Conservation (phyloP, 2,888 invertebrate genomes). For the Agriopis leucophaearia region DNA sequence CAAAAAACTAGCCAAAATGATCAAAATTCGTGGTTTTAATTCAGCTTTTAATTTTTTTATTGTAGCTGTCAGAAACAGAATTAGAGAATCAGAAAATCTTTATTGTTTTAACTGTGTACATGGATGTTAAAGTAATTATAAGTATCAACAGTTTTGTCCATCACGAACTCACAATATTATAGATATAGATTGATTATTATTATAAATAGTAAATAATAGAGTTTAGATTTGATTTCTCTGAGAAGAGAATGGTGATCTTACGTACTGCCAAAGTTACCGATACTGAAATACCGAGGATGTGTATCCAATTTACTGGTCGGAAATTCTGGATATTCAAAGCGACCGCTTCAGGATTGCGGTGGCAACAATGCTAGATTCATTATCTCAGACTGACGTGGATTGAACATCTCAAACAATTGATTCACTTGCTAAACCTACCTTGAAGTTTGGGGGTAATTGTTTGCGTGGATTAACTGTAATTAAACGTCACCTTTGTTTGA, state of each 20-base stretch:
- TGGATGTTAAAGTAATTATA: too few relatives aligned
- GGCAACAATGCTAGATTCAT: slow-evolving; percentile 57
- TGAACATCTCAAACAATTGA: slow-evolving; percentile 49
- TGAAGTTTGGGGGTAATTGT: slow-evolving; percentile 28
- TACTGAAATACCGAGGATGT: slow-evolving; percentile 43
- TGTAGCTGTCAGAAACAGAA: too few relatives aligned
- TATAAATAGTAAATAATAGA: too few relatives aligned
- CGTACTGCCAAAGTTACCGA: slow-evolving; percentile 12
- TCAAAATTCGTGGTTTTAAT: too few relatives aligned
- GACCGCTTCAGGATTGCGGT: slow-evolving; percentile 54
- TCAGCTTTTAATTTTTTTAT: too few relatives aligned
- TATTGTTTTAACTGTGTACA: too few relatives aligned
- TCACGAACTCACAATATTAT: too few relatives aligned
- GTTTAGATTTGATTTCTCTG: not conserved
- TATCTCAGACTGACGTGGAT: slow-evolving; percentile 55
- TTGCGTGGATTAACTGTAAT: slow-evolving; percentile 20
- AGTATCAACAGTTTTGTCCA: too few relatives aligned
- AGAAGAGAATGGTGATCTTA: not conserved
- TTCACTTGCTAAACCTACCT: slow-evolving; percentile 22
- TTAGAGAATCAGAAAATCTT: too few relatives aligned
- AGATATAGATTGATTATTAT: too few relatives aligned
- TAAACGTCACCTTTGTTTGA: slow-evolving; percentile 24
- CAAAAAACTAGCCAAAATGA: too few relatives aligned
- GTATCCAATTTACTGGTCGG: slow-evolving; percentile 64
- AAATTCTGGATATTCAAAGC: slow-evolving; percentile 49